Base-by-base conservation (phyloP, 2,888 invertebrate genomes). In the Drepanosiphum platanoidis region DNA sequence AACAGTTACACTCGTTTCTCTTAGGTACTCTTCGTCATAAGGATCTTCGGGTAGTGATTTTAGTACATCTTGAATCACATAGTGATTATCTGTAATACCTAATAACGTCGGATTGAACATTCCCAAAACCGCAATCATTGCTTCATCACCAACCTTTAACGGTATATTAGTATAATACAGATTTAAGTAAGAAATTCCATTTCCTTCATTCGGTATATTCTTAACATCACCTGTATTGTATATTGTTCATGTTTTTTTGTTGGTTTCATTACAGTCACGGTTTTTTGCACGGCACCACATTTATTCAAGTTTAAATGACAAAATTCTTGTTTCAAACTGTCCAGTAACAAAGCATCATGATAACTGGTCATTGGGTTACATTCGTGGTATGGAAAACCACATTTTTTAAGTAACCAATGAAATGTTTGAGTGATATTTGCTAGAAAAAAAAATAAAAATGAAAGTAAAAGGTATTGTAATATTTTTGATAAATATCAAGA, bases 71-170 rank as follows among this genome's bases (percentile, higher is more conserved):
- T 96, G 96, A 18, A 94, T 93, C 88, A 94, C 94, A 1, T 94
- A 93, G 42, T 91, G 90, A 89, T 96, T 89, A 0, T 96, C 96
- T 0, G 97, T 97, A 27, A 97, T 94, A 88, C 94, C 95, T 34
- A 97, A 92, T 86, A 97, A 90, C 89, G 97, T 97, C 0, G 96
- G 96, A 89, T 95, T 94, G 89, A 98, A 97, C 86, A 97, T 91
- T 87, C 96, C 94, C 39, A 98, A 90, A 0, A 97, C 97, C 5
- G 97, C 97, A 87, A 98, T 94, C 42, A 98, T 94, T 88, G 96
- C 95, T 90, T 98, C 98, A 90, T 98, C 98, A 0, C 97, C 97
- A 8, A 95, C 93, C 91, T 94, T n/a, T n/a, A n/a, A n/a, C n/a
- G n/a, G n/a, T n/a, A 91, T 74, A 42, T 86, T 64, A 8, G 30